These are phyloP conservation scores for Parazoanthus atlanticus DNA, from an alignment of 92 coral and sea anemone genomes.

Conservation along the genomic window DNA sequence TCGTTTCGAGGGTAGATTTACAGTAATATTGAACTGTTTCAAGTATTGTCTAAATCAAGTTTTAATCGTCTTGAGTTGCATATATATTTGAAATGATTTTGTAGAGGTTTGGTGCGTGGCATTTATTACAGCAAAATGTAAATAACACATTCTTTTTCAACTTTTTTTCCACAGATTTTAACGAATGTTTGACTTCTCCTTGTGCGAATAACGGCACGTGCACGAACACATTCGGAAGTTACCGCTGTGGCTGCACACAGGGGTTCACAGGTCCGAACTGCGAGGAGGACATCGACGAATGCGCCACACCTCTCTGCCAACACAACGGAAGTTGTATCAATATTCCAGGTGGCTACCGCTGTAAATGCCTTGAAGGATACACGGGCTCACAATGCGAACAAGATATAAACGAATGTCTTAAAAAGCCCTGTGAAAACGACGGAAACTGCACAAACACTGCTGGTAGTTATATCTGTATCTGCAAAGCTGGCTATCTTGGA, in stretches of 20 bases:
- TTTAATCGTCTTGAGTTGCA: no score
- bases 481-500: not conserved
- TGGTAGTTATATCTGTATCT: not conserved
- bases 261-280: slow-evolving; percentile 21
- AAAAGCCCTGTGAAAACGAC: not conserved
- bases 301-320: not conserved
- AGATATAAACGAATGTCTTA: not conserved
- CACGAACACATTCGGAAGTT: slow-evolving; percentile 15
- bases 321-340: not conserved
- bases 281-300: slow-evolving; percentile 17
- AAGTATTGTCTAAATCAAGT: no score
- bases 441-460: not conserved
- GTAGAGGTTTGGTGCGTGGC: no score
- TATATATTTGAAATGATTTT: no score
- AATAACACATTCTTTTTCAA: not conserved
- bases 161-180: not conserved
- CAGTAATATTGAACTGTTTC: no score
- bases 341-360: slow-evolving; percentile 19
- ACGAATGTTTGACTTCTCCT: slow-evolving; percentile 9
- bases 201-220: slow-evolving; percentile 12
- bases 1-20: no score
- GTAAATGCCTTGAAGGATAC: slow-evolving; percentile 15
- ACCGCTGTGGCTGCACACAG: not conserved
- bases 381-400: not conserved
- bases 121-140: no score